A percentile compares a stretch with the other conserved stretches of the same genome.
Evolutionary conservation across 2,888 invertebrate species (phyloP).

Genomic region (Dichetophora obliterata): DNA sequence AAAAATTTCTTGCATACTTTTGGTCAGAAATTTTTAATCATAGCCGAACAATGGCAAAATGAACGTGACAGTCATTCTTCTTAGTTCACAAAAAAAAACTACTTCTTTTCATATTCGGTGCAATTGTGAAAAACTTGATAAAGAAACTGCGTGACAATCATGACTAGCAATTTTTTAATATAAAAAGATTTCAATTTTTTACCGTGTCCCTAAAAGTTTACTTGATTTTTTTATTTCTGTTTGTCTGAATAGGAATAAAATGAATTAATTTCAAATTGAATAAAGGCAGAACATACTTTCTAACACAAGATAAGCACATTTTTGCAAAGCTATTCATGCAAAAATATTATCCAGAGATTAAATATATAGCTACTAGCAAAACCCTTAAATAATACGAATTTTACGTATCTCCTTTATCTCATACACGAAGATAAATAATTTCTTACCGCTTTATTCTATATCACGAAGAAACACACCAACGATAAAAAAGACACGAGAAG

Average conservation of each 20-base stretch:
- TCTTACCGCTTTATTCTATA: too few species aligned
- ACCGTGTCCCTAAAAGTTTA: background rate
- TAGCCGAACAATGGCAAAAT: slow-evolving; percentile 11
- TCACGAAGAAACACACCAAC: too few species aligned
- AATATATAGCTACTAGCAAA: too few species aligned
- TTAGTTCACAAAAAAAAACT: slow-evolving; percentile 13
- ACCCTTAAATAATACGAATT: too few species aligned
- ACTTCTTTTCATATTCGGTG: slow-evolving; percentile 10
- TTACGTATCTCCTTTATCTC: too few species aligned
- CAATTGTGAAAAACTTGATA: slow-evolving; percentile 21
- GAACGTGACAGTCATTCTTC: slow-evolving; percentile 36
- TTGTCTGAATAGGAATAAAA: background rate
- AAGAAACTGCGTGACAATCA: slow-evolving; percentile 30
- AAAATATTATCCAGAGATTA: too few species aligned
- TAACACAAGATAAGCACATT: background rate
- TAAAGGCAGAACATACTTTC: background rate
- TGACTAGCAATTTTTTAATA: slow-evolving; percentile 5
- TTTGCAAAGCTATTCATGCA: too few species aligned
- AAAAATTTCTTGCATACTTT: slow-evolving; percentile 25
- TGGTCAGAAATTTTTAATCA: slow-evolving; percentile 37
- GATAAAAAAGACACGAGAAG: too few species aligned
- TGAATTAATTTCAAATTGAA: background rate
- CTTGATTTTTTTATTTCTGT: background rate
- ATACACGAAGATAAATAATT: too few species aligned
- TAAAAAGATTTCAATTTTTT: background rate